Conservation (phyloP, 2,113 vertebrate species). For the Sporophila hypoxantha region DNA sequence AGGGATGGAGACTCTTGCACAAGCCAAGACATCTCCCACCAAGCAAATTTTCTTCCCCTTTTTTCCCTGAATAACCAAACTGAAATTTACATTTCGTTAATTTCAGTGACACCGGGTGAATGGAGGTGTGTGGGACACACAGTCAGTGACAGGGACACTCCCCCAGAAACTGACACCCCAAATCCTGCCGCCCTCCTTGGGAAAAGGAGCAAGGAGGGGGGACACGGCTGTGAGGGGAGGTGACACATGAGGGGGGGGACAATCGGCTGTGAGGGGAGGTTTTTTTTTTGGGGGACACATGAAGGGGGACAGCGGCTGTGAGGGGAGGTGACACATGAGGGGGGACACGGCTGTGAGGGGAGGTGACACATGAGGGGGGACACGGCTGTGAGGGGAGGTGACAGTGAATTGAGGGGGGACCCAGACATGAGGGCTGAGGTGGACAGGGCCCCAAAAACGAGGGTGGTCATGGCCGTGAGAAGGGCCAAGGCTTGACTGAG, state of each 20-base stretch:
- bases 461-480: not conserved
- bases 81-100: not conserved
- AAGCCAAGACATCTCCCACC: not conserved
- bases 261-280: no score
- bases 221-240: fast-evolving
- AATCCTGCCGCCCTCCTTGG: not conserved
- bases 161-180: fast-evolving
- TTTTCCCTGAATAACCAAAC: not conserved
- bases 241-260: no score
- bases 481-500: not conserved
- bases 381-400: no score
- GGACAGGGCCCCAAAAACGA: not conserved
- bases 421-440: not conserved
- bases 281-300: no score
- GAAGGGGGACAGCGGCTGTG: not conserved
- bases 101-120: not conserved
- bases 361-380: no score
- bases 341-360: no score
- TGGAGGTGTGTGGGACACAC: not conserved
- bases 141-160: not conserved
- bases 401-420: no score
- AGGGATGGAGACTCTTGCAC: not conserved
- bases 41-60: fast-evolving
- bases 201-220: not conserved
- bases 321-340: no score